phyloP scores from a whole-genome alignment of 2,113 vertebrate genomes.

The Haemorhous mexicanus region DNA sequence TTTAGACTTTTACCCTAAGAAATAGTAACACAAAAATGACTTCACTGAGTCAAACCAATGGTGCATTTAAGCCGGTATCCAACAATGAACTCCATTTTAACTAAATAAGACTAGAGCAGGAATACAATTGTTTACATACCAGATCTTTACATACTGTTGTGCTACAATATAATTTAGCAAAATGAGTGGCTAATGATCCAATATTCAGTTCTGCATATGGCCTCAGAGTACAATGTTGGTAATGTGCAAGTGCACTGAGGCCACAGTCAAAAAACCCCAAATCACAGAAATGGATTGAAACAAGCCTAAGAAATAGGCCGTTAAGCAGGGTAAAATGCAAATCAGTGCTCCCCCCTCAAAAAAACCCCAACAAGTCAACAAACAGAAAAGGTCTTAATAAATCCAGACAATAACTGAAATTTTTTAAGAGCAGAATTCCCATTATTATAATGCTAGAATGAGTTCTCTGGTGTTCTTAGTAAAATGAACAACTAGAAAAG shows the following conservation, averaged over 20 bases:
- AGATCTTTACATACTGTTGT: neutral
- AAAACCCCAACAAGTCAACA: neutral
- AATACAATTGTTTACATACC: neutral
- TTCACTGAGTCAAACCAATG: neutral
- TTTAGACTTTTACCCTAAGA: neutral
- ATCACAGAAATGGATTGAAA: neutral
- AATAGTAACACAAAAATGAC: neutral
- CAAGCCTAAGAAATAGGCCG: neutral
- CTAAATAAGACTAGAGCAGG: neutral
- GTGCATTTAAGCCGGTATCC: neutral
- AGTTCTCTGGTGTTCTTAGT: neutral
- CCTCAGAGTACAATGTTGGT: neutral
- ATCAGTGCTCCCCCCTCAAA: accelerated
- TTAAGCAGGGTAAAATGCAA: neutral
- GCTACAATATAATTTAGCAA: neutral
- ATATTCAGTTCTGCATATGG: neutral
- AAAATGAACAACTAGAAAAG: neutral
- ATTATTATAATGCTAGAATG: neutral
- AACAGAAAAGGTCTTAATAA: neutral
- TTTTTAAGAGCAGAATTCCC: neutral
- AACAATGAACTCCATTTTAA: neutral
- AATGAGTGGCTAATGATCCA: neutral
- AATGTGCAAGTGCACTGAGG: neutral
- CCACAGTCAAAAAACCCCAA: neutral
- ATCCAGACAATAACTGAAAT: neutral